Evolutionary conservation across 2,797 vertebrate species (phyloP).

Genomic region (Taenioides sp.): DNA sequence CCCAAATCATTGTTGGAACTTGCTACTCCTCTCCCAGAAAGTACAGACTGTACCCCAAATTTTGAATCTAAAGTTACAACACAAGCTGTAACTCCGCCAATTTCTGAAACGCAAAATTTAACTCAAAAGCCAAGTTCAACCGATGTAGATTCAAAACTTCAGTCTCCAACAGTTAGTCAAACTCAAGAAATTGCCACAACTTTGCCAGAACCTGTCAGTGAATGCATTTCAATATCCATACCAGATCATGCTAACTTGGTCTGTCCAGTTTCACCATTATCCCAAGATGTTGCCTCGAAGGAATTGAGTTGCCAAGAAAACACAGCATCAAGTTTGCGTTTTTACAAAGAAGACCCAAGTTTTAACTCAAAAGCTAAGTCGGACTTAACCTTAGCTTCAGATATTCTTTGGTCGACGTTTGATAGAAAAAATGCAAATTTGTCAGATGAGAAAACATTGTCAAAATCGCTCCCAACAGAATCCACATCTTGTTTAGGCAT

Average conservation of each 20-base stretch:
- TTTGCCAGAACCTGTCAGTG: neutral
- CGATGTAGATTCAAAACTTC: neutral
- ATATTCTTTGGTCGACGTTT: neutral
- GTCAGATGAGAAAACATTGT: neutral
- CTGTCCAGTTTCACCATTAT: neutral
- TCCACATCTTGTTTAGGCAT: slow-evolving; percentile 14
- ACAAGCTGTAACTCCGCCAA: neutral
- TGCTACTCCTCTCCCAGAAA: neutral
- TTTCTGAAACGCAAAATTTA: neutral
- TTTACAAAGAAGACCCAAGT: neutral
- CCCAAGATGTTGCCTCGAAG: neutral
- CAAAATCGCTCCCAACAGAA: slow-evolving; percentile 1
- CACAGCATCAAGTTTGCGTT: neutral
- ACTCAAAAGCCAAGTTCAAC: neutral
- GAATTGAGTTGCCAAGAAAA: neutral
- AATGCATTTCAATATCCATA: neutral
- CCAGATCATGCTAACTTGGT: neutral
- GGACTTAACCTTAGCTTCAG: neutral
- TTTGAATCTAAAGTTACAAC: neutral
- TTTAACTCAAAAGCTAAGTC: neutral
- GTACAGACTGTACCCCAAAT: neutral
- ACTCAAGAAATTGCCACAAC: neutral
- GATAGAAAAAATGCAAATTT: neutral
- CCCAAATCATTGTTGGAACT: neutral
- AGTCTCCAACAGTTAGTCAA: neutral